A percentile compares a stretch with the other conserved stretches of the same genome.
Conservation (phyloP, 1,140 invertebrate genomes). For the Diploscapter pachys region DNA sequence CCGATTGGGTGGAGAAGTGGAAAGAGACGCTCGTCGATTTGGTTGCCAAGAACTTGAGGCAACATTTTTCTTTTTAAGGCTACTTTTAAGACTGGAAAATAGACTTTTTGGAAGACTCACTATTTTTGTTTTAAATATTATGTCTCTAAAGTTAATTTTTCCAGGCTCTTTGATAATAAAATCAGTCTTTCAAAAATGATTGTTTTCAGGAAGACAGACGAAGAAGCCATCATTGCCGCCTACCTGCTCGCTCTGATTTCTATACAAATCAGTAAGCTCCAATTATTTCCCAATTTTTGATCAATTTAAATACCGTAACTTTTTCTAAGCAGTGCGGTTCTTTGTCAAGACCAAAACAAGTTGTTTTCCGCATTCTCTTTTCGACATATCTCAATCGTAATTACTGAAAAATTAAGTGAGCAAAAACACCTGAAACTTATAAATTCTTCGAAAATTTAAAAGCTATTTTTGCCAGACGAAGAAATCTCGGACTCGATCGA, state of each 20-base stretch:
- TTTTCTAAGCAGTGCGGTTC: no score
- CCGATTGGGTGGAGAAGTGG: conserved; percentile 9
- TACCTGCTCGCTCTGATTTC: conserved; percentile 8
- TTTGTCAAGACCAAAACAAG: no score
- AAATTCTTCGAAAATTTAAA: not conserved
- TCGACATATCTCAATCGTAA: not conserved
- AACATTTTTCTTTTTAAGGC: no score
- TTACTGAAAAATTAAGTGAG: no score
- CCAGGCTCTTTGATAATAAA: not conserved
- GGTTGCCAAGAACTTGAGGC: not conserved
- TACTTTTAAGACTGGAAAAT: not conserved
- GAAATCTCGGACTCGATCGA: conserved; percentile 16
- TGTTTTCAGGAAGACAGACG: conserved; percentile 22
- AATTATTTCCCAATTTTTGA: no score
- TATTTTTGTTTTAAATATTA: not conserved
- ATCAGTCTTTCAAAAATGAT: no score
- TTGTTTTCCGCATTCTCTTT: not conserved
- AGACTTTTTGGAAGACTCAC: not conserved
- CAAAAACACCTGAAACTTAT: no score
- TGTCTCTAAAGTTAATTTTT: not conserved
- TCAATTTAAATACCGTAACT: no score
- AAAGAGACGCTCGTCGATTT: conserved; percentile 15
- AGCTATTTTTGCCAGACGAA: conserved; percentile 13
- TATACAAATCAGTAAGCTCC: conserved; percentile 9
- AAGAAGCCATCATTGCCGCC: conserved; percentile 11